Evolutionary conservation across 2,113 vertebrate genomes (phyloP).

Genomic region (Poeciliopsis prolifica): DNA sequence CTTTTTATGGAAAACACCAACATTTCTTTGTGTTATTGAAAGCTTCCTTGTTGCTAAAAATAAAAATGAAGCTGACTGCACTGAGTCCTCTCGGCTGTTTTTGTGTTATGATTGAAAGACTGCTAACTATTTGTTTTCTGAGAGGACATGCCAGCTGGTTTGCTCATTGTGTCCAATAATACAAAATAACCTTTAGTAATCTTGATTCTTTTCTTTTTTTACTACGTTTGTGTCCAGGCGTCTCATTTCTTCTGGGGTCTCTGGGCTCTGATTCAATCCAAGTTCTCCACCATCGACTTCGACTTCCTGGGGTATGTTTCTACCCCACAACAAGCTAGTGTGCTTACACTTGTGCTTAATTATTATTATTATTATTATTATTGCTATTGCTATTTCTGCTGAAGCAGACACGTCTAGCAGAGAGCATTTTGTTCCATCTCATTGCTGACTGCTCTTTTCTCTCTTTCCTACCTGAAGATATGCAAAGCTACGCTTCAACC

Average conservation of each 20-base stretch:
- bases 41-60: background rate
- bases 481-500: conserved; percentile 93
- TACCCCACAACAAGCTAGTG: background rate
- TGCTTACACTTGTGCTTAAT: too few species aligned
- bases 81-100: background rate
- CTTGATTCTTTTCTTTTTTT: background rate
- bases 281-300: conserved; percentile 97
- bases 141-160: conserved; percentile 34
- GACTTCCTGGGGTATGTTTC: conserved; percentile 93
- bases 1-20: too few species aligned
- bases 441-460: background rate
- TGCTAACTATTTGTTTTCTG: conserved; percentile 2
- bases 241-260: conserved; percentile 99
- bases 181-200: conserved; percentile 36
- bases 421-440: conserved; percentile 9
- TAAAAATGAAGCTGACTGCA: background rate
- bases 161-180: conserved; percentile 37
- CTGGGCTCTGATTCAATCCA: conserved; percentile 97
- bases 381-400: background rate
- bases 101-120: background rate
- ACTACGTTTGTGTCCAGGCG: conserved; percentile 80
- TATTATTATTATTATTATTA: too few species aligned
- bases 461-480: conserved; percentile 80
- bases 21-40: background rate
- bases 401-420: background rate